Evolutionary conservation across 1,140 invertebrate genomes (phyloP).

Genomic region (Heliconius melpomene): DNA sequence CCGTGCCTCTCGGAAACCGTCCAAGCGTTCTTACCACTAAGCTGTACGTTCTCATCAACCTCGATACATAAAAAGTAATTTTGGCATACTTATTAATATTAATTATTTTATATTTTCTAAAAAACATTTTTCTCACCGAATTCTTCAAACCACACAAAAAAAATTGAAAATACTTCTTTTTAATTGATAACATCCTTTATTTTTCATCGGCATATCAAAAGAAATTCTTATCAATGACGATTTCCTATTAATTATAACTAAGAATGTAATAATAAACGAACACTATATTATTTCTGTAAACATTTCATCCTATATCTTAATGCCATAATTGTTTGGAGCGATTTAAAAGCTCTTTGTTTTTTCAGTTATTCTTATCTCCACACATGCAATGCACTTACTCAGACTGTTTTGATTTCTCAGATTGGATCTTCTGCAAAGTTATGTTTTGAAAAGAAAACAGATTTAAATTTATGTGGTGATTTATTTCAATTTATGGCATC

Average conservation of each 20-base stretch:
- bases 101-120: too few relatives aligned
- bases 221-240: neutral
- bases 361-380: constrained; percentile 53
- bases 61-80: too few relatives aligned
- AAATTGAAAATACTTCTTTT: too few relatives aligned
- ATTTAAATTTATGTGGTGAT: constrained; percentile 34
- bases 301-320: neutral
- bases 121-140: too few relatives aligned
- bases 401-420: constrained; percentile 50
- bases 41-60: too few relatives aligned
- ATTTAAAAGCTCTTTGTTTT: constrained; percentile 50
- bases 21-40: too few relatives aligned
- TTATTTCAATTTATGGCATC: constrained; percentile 35
- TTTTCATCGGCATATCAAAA: neutral
- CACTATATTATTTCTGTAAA: constrained; percentile 5
- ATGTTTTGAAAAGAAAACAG: constrained; percentile 47
- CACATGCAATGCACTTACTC: constrained; percentile 49
- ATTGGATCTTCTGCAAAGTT: constrained; percentile 47
- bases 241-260: neutral
- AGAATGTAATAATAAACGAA: neutral
- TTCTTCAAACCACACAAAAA: too few relatives aligned
- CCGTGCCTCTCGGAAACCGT: too few relatives aligned
- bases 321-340: constrained; percentile 40
- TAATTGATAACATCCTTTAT: neutral
- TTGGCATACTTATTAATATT: too few relatives aligned